Evolutionary conservation across 2,113 vertebrate species (phyloP), one percentile per base, ranked within the genome.

Genomic region (Heterochromis multidens): DNA sequence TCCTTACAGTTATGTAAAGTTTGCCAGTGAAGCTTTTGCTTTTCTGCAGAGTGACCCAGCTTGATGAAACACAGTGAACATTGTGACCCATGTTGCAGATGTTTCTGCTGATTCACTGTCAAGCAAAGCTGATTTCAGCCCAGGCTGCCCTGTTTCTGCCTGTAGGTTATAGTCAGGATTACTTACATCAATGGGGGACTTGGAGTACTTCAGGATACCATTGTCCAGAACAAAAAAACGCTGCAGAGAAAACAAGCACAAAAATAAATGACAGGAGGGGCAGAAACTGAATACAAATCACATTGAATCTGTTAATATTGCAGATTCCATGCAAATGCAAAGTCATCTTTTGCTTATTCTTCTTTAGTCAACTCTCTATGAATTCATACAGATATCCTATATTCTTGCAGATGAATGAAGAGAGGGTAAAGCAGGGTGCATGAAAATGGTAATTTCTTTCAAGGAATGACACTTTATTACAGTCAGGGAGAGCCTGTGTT

Each of bases 221-320:
- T 99, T 99, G 96, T 99, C 99, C 96, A 99, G 95, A 91, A 98
- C 97, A 95, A 99, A 99, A 96, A 99, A 99, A 2, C 99, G 97
- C 99, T 99, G 97, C 81, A 27, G 91, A 92, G 85, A 95, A 89
- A 87, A 86, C 17, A 85, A 33, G 37, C 74, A 87, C 6, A 88
- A 84, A 87, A 89, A 86, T n/a, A 83, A 89, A 78, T 11, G 81
- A 82, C 19, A 83, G 19, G 16, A 65, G 52, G 12, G 46, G 12
- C 14, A 33, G 14, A 70, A 16, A 43, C 13, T 70, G 7, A 79
- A 61, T 29, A 58, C 33, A 79, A 13, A 81, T 78, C 49, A 35
- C 37, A 85, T 4, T 56, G 23, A 11, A 81, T 21, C 31, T 57
- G 43, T 65, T 77, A 31, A 59, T 29, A 16, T 52, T 56, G 16